Evolutionary conservation across 2,888 invertebrate genomes (phyloP).

Genomic region (Sussaba pulchella): DNA sequence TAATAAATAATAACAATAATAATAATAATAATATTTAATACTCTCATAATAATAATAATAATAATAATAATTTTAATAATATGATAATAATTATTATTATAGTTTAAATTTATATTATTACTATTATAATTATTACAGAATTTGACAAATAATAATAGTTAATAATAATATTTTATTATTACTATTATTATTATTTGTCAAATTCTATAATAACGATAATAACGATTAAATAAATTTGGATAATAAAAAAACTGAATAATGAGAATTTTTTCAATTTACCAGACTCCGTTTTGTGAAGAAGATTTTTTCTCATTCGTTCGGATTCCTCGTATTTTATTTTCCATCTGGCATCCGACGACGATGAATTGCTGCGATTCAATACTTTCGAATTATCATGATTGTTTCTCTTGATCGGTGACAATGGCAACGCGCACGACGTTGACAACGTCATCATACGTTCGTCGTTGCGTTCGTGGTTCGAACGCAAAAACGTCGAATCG

Average conservation of each 20-base stretch:
- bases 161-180: too few species aligned
- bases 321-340: conserved; percentile 90
- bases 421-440: conserved; percentile 13
- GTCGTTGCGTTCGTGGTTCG: conserved; percentile 43
- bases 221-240: too few species aligned
- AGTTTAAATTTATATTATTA: too few species aligned
- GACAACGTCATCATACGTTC: conserved; percentile 48
- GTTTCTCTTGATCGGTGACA: conserved; percentile 49
- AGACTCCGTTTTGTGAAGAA: conserved; percentile 89
- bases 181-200: too few species aligned
- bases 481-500: conserved; percentile 36
- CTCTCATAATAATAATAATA: too few species aligned
- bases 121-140: too few species aligned
- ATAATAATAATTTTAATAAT: too few species aligned
- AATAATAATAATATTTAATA: too few species aligned
- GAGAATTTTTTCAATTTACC: conserved; percentile 85
- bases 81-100: too few species aligned
- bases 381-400: conserved; percentile 68
- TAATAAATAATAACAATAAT: too few species aligned
- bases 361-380: conserved; percentile 76
- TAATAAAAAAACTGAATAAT: neutral
- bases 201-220: too few species aligned
- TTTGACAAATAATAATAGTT: too few species aligned
- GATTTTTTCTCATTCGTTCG: conserved; percentile 88
- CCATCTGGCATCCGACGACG: conserved; percentile 84